A percentile compares a stretch with the other conserved stretches of the same genome.
Evolutionary conservation across 2,888 invertebrate species (phyloP).

Genomic region (Drosophila recens): DNA sequence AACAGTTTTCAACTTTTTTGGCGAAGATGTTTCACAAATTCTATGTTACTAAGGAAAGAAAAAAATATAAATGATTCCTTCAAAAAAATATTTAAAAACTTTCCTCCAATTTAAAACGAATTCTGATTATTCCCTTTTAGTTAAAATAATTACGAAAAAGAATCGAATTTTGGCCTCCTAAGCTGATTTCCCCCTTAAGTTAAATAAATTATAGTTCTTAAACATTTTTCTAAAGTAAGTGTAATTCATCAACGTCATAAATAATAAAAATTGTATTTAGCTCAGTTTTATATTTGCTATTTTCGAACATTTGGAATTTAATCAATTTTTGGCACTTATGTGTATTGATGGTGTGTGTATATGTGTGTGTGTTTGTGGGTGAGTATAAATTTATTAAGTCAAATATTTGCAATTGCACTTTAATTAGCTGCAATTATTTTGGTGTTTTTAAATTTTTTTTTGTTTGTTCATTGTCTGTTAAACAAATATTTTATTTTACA

Average conservation of each 20-base stretch:
- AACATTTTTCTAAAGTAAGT: not conserved
- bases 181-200: too few species aligned
- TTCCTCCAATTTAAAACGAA: too few species aligned
- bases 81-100: too few species aligned
- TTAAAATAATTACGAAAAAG: too few species aligned
- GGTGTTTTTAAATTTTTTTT: constrained; percentile 1
- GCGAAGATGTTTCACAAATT: too few species aligned
- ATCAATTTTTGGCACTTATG: constrained; percentile 40
- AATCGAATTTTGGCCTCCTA: too few species aligned
- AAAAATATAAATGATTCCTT: too few species aligned
- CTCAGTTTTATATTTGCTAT: not conserved
- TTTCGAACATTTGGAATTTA: constrained; percentile 36
- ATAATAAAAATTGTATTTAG: not conserved
- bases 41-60: too few species aligned
- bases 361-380: constrained; percentile 8
- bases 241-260: not conserved
- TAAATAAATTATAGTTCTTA: too few species aligned
- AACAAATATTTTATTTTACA: constrained; percentile 48
- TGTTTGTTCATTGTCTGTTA: constrained; percentile 3
- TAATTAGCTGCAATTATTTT: constrained; percentile 67
- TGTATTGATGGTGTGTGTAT: constrained; percentile 8
- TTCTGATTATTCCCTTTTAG: too few species aligned
- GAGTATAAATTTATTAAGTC: constrained; percentile 51
- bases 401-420: constrained; percentile 73
- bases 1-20: too few species aligned